Conservation (phyloP, 2,113 vertebrate genomes). For the Dryoscopus gambensis region DNA sequence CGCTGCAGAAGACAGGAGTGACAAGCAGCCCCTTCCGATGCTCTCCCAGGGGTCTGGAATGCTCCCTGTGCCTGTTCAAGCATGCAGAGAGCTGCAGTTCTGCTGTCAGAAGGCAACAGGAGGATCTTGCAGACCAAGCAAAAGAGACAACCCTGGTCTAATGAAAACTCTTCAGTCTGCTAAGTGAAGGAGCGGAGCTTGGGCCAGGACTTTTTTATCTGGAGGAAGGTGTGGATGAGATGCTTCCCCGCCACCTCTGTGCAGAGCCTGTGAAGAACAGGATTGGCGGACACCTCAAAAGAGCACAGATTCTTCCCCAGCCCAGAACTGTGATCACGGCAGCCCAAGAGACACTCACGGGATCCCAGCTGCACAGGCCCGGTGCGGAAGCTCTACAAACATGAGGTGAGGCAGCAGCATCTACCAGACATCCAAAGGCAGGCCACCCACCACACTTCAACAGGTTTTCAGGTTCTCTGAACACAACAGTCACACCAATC, state of each 20-base stretch:
- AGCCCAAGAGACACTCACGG: not conserved
- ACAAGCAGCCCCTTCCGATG: not conserved
- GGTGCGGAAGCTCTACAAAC: not conserved
- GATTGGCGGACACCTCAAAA: not conserved
- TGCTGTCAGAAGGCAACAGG: not conserved
- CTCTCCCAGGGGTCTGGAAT: not conserved
- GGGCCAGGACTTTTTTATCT: not conserved
- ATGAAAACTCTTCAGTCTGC: not conserved
- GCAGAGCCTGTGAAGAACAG: not conserved
- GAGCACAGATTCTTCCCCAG: not conserved
- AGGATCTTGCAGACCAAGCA: not conserved
- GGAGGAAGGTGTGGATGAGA: not conserved
- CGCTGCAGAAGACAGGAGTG: not conserved
- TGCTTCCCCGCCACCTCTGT: not conserved
- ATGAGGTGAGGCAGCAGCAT: not conserved
- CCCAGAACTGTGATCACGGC: not conserved
- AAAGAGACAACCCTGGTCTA: not conserved
- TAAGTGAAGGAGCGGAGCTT: not conserved
- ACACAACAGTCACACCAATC: not conserved
- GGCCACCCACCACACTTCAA: not conserved
- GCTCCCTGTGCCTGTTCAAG: not conserved
- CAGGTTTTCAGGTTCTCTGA: not conserved
- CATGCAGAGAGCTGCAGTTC: not conserved
- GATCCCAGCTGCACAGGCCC: not conserved
- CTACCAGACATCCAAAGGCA: not conserved